These are phyloP conservation scores for Phoxinus phoxinus DNA, from an alignment of 2,113 vertebrate species.

Conservation along the genomic window DNA sequence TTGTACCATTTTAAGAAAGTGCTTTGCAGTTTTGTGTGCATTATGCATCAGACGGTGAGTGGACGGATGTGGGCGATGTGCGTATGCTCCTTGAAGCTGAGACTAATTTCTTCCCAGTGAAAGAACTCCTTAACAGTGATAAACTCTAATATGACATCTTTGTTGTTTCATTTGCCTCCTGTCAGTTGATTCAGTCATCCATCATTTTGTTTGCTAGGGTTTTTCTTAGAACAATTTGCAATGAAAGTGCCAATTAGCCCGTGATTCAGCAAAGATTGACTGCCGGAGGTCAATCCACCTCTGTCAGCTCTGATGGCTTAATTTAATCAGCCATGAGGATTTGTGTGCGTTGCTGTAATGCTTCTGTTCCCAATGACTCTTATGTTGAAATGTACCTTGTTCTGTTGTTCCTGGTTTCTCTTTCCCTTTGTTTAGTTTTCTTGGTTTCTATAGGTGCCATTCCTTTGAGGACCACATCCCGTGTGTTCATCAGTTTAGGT, in stretches of 20 bases:
- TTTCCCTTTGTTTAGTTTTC: no score
- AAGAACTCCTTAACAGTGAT: not conserved
- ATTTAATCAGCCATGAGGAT: constrained; percentile 54
- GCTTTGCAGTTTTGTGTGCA: not conserved
- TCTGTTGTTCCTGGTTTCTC: no score
- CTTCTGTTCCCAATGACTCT: no score
- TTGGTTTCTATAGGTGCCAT: no score
- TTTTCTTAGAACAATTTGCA: constrained; percentile 57
- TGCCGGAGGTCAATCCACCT: constrained; percentile 46
- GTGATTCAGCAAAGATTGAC: constrained; percentile 58
- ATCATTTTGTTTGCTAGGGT: constrained; percentile 28
- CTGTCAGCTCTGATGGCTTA: constrained; percentile 54
- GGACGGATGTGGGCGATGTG: constrained; percentile 1
- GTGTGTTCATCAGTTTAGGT: no score
- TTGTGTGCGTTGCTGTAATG: constrained; percentile 19
- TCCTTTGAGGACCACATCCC: no score
- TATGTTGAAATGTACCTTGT: no score
- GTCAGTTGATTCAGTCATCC: constrained; percentile 42
- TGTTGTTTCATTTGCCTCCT: constrained; percentile 10
- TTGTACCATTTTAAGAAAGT: not conserved
- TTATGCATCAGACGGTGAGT: constrained; percentile 13
- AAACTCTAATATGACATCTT: not conserved
- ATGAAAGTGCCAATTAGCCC: constrained; percentile 53
- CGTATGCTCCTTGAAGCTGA: not conserved
- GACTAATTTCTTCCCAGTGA: not conserved